phyloP scores from a whole-genome alignment of 2,113 vertebrate genomes.

The Electrona antarctica region DNA sequence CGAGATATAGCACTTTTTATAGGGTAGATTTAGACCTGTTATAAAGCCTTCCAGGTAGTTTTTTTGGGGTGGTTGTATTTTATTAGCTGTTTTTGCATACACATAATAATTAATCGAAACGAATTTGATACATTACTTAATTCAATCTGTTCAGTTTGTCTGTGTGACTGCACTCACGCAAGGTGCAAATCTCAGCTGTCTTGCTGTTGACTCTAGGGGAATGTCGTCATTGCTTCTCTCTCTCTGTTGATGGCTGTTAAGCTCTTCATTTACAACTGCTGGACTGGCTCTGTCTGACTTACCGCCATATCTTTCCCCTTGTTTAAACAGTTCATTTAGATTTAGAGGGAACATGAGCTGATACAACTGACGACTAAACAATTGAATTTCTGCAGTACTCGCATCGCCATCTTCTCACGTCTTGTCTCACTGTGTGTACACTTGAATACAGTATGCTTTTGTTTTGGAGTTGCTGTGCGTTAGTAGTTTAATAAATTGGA shows the following conservation, averaged over 20 bases:
- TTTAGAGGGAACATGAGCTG: slow-evolving; percentile 24
- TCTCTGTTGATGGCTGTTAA: slow-evolving; percentile 14
- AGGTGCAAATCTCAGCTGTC: slow-evolving; percentile 14
- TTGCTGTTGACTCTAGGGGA: no score
- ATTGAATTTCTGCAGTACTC: slow-evolving; percentile 30
- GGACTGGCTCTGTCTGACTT: slow-evolving; percentile 2
- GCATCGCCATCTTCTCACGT: slow-evolving; percentile 20
- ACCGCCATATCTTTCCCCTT: not conserved
- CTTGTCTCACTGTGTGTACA: slow-evolving; percentile 1
- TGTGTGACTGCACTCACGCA: slow-evolving; percentile 1
- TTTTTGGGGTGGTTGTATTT: no score
- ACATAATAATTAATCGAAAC: no score
- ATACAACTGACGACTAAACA: slow-evolving; percentile 28
- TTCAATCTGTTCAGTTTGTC: no score
- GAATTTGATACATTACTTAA: no score
- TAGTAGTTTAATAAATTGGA: no score
- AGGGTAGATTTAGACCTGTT: no score
- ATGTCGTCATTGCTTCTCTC: not conserved
- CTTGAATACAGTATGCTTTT: no score
- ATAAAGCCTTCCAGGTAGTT: no score
- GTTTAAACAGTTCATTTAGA: not conserved
- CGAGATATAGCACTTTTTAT: no score
- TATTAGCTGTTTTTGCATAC: no score
- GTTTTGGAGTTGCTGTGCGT: no score
- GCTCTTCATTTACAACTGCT: slow-evolving; percentile 31